Evolutionary conservation across 2,888 invertebrate genomes (phyloP).

Genomic region (Heliconius hortense): DNA sequence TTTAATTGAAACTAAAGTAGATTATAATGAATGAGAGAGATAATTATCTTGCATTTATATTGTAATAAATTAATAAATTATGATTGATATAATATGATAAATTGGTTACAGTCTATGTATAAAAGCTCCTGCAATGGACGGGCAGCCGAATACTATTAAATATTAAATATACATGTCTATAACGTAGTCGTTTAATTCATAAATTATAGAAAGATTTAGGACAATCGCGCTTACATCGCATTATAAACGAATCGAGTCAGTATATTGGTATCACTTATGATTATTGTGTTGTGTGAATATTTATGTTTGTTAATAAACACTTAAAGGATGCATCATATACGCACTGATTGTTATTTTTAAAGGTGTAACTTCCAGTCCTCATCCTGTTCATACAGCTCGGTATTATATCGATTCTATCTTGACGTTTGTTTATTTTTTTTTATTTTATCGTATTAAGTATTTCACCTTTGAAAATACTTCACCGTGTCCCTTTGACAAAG

Average conservation of each 20-base stretch:
- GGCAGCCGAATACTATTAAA: not conserved
- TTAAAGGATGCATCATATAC: not conserved
- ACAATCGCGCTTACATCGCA: not conserved
- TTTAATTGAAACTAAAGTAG: constrained; percentile 5
- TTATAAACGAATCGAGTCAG: not conserved
- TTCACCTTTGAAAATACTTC: not conserved
- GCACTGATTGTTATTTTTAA: not conserved
- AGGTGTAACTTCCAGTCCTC: not conserved
- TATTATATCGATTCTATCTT: not conserved
- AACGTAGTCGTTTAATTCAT: not conserved
- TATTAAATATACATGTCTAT: not conserved
- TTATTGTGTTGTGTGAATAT: constrained; percentile 9
- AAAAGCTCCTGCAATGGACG: not conserved
- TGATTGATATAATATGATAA: too few species aligned
- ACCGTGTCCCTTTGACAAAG: not conserved
- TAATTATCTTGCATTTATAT: constrained; percentile 9
- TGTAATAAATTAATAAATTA: constrained; percentile 3
- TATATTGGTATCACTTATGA: not conserved
- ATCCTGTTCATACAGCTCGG: not conserved
- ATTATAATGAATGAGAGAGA: constrained; percentile 10
- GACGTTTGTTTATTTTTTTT: not conserved
- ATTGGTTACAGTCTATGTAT: not conserved
- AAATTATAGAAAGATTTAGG: not conserved
- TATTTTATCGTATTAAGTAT: not conserved
- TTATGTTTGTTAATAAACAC: not conserved